Base-by-base conservation (phyloP, 2,888 invertebrate genomes). In the Flabesymbios commensalis region DNA sequence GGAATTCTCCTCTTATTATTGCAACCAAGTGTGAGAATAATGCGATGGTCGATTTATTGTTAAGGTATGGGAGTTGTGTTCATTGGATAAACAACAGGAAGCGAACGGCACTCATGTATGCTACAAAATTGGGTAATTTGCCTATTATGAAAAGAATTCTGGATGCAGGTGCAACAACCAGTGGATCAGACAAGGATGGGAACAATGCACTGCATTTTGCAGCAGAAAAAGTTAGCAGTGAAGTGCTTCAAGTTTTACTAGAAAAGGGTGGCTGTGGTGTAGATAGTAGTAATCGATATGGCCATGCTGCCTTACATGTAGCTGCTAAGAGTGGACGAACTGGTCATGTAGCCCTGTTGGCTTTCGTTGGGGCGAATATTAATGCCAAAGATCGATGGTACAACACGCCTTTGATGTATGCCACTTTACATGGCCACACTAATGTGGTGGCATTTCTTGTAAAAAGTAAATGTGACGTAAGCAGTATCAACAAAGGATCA, bases 321-420 rank as follows among this genome's bases (percentile, higher is more conserved):
- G 61, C 61, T 4, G 47, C 55, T 7, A 59, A 55, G 39, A 31
- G 19, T 1, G 59, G 63, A 1, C 41, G 36, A 4, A 17, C 43
- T 22, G 55, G 33, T 17, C 42, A 51, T 2, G 55, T 59, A 14
- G 41, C 33, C 22, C 32, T 59, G 49, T 42, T 63, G 17, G 52
- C 55, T 5, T 48, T 45, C 42, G 51, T 42, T 29, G 63, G 63
- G 2, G 59, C 59, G 5, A 33, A 55, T 36, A 36, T 43, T 14
- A 32, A 63, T 29, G 42, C 55, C 14, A 26, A 31, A 43, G 59
- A 63, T 39, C 47, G 43, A 32, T 63, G 63, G 63, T 29, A 36
- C 5, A 63, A 55, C 36, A 59, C 63, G 5, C 55, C 63, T 2
- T 59, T 63, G 22, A 55, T 59, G 55, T 59, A 63, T 24, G 63